Conservation (phyloP, 2,888 invertebrate species). For the Cerastis leucographa region DNA sequence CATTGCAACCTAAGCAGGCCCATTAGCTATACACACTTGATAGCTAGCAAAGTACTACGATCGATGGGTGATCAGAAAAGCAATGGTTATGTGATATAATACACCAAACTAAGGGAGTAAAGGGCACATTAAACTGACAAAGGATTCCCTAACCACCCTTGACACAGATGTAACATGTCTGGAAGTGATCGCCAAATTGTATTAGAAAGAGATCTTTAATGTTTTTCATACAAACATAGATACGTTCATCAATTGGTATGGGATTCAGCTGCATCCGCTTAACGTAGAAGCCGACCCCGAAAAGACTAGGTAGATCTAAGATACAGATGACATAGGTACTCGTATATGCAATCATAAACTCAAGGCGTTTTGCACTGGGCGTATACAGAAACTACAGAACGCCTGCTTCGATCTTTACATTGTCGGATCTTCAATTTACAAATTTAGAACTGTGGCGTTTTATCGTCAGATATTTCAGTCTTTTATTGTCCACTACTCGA, state of each 20-base stretch:
- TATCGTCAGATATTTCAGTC: background rate
- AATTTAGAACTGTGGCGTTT: background rate
- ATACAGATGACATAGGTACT: background rate
- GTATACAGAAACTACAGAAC: too few relatives aligned
- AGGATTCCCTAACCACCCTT: conserved; percentile 40
- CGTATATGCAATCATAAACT: too few relatives aligned
- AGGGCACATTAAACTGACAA: conserved; percentile 63
- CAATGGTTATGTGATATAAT: conserved; percentile 27
- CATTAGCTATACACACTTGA: background rate
- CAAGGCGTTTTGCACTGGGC: too few relatives aligned
- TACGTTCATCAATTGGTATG: background rate
- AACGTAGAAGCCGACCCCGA: background rate
- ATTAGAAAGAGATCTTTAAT: background rate
- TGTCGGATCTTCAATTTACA: background rate
- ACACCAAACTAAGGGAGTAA: conserved; percentile 6
- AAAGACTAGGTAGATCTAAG: rapidly evolving
- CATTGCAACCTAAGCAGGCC: background rate
- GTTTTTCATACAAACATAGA: background rate
- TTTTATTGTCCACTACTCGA: background rate
- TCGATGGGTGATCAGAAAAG: conserved; percentile 44
- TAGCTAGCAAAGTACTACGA: background rate
- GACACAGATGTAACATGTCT: conserved; percentile 11
- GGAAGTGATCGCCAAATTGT: conserved; percentile 20
- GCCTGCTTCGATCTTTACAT: too few relatives aligned
- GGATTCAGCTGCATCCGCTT: background rate